Conservation (phyloP, 2,888 invertebrate species). For the Mesorhabditis belari region DNA sequence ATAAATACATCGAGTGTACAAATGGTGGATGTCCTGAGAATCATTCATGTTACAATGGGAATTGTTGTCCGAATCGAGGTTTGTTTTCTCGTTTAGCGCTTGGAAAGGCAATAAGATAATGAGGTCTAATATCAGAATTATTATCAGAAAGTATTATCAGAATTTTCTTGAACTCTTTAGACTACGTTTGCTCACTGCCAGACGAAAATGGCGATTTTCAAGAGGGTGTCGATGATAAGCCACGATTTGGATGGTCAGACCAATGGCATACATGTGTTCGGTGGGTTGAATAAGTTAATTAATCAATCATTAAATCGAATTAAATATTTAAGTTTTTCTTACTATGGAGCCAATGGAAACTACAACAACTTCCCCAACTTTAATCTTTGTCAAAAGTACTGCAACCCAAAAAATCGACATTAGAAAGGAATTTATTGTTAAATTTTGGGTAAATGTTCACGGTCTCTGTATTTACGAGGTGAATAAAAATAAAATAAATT, state of each 20-base stretch:
- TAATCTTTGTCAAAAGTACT: slow-evolving; percentile 27
- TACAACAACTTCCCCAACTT: slow-evolving; percentile 50
- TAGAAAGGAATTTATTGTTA: too few relatives aligned
- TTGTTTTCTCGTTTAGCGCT: background rate
- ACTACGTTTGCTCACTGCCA: slow-evolving; percentile 44
- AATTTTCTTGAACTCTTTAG: slow-evolving; percentile 16
- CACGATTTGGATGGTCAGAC: slow-evolving; percentile 15
- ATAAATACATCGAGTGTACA: slow-evolving; percentile 36
- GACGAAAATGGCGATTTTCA: slow-evolving; percentile 47
- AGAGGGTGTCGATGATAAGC: slow-evolving; percentile 47
- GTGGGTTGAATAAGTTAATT: too few relatives aligned
- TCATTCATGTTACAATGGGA: slow-evolving; percentile 38
- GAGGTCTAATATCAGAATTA: too few relatives aligned
- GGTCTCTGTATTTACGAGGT: too few relatives aligned
- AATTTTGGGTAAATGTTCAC: too few relatives aligned
- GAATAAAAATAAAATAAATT: too few relatives aligned
- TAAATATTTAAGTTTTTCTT: slow-evolving; percentile 42
- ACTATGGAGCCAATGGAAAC: slow-evolving; percentile 50
- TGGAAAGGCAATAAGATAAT: background rate
- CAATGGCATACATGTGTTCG: background rate
- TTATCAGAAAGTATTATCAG: background rate
- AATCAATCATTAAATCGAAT: background rate
- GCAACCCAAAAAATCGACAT: slow-evolving; percentile 7
- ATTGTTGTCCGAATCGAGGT: slow-evolving; percentile 48
- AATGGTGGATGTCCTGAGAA: slow-evolving; percentile 35